Evolutionary conservation across 1,140 invertebrate genomes (phyloP).

Genomic region (Magallana ariakensis): DNA sequence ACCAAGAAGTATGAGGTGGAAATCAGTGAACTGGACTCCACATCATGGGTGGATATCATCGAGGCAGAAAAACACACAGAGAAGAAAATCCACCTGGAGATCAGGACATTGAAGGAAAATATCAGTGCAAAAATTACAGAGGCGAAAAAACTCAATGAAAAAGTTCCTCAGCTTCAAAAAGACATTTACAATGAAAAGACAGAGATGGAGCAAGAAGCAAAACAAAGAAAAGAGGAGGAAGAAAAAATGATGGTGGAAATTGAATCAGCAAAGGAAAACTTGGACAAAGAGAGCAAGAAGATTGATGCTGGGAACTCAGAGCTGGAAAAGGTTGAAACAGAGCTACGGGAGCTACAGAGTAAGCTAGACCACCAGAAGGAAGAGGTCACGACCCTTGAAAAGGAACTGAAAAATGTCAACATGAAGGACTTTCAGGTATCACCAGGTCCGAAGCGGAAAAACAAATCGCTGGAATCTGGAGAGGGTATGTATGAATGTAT

Average conservation of each 20-base stretch:
- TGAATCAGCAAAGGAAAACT: constrained; percentile 87
- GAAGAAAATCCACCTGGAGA: constrained; percentile 82
- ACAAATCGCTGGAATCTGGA: constrained; percentile 89
- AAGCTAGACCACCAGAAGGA: constrained; percentile 55
- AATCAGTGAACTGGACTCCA: constrained; percentile 82
- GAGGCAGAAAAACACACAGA: constrained; percentile 92
- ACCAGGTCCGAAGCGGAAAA: constrained; percentile 77
- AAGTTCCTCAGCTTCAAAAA: constrained; percentile 91
- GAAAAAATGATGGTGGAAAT: constrained; percentile 85
- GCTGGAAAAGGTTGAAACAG: constrained; percentile 55
- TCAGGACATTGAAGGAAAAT: constrained; percentile 37
- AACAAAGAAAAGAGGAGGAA: constrained; percentile 66
- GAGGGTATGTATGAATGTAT: constrained; percentile 53
- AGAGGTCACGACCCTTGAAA: constrained; percentile 86
- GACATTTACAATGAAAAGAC: constrained; percentile 80
- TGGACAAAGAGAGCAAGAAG: constrained; percentile 82
- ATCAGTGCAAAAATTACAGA: constrained; percentile 32
- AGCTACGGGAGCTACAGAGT: constrained; percentile 52
- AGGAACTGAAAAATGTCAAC: constrained; percentile 95
- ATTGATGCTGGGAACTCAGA: constrained; percentile 84
- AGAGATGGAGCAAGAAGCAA: constrained; percentile 69
- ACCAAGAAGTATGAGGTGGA: constrained; percentile 91
- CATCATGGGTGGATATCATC: constrained; percentile 82
- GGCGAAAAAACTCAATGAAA: constrained; percentile 84
- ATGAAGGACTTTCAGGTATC: constrained; percentile 86